Conservation (phyloP, 2,113 vertebrate genomes). For the Micronycteris hirsuta region DNA sequence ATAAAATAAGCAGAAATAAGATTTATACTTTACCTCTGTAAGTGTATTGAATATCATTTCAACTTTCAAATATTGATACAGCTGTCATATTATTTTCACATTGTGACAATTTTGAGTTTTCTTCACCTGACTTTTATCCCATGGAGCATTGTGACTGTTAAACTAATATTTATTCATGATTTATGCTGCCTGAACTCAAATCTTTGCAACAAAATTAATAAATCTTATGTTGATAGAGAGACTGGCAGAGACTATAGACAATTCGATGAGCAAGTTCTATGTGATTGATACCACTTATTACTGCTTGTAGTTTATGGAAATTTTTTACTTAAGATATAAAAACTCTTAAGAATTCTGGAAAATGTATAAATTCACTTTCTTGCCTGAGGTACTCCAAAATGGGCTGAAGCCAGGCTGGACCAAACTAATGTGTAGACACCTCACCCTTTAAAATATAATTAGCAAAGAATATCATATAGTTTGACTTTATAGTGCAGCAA, state of each 20-base stretch:
- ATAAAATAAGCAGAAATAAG: constrained; percentile 41
- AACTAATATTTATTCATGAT: constrained; percentile 58
- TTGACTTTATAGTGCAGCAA: background rate
- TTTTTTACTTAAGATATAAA: constrained; percentile 20
- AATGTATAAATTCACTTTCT: constrained; percentile 2
- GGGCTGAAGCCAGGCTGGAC: background rate
- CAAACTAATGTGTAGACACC: background rate
- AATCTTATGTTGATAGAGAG: constrained; percentile 32
- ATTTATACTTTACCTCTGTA: constrained; percentile 47
- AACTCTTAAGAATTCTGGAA: background rate
- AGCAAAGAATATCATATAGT: background rate
- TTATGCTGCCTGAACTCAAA: constrained; percentile 34
- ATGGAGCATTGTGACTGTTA: constrained; percentile 32
- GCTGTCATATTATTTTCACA: constrained; percentile 50
- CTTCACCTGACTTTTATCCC: constrained; percentile 31
- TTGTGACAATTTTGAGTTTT: constrained; percentile 41
- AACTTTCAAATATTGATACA: constrained; percentile 54
- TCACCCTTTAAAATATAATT: background rate
- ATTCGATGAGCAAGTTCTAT: constrained; percentile 40
- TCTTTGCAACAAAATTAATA: constrained; percentile 55
- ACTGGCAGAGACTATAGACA: constrained; percentile 24
- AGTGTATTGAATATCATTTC: constrained; percentile 50
- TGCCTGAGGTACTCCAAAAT: background rate
- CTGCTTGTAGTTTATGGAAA: constrained; percentile 13
- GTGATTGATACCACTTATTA: constrained; percentile 1